phyloP scores from a whole-genome alignment of 2,888 invertebrate species.

The Caenorhabditis plicata region DNA sequence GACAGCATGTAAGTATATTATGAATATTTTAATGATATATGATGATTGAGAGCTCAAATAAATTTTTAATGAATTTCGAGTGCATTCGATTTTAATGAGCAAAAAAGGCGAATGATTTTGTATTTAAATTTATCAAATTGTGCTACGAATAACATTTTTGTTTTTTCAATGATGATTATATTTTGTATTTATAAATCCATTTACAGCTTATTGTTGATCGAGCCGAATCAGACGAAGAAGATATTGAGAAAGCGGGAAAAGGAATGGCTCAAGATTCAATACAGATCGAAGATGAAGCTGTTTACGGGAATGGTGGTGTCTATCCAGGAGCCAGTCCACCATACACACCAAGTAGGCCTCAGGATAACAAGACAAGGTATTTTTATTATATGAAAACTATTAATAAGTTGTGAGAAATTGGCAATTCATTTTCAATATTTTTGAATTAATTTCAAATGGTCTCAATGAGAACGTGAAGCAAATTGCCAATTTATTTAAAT shows the following conservation, averaged over 20 bases:
- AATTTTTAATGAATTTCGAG: no score
- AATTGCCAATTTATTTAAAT: no score
- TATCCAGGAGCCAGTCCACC: constrained; percentile 45
- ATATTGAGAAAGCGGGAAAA: constrained; percentile 18
- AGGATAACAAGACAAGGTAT: constrained; percentile 42
- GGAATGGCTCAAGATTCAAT: constrained; percentile 13
- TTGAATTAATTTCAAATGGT: neutral
- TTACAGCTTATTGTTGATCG: constrained; percentile 48
- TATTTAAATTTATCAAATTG: neutral
- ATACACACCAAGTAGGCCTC: constrained; percentile 34
- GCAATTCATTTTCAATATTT: no score
- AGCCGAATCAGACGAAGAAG: constrained; percentile 45
- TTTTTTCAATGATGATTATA: neutral
- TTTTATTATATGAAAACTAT: neutral
- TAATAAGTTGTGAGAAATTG: no score
- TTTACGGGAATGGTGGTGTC: constrained; percentile 35
- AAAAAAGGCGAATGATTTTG: neutral
- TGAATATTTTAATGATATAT: no score
- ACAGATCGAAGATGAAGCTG: constrained; percentile 24
- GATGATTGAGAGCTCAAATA: no score
- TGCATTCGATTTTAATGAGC: constrained; percentile 1
- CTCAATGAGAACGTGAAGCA: neutral
- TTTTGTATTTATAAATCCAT: neutral
- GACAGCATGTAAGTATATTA: constrained; percentile 57
- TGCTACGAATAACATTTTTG: neutral